Conservation (phyloP, 2,888 invertebrate genomes). For the Zelleria hepariella region DNA sequence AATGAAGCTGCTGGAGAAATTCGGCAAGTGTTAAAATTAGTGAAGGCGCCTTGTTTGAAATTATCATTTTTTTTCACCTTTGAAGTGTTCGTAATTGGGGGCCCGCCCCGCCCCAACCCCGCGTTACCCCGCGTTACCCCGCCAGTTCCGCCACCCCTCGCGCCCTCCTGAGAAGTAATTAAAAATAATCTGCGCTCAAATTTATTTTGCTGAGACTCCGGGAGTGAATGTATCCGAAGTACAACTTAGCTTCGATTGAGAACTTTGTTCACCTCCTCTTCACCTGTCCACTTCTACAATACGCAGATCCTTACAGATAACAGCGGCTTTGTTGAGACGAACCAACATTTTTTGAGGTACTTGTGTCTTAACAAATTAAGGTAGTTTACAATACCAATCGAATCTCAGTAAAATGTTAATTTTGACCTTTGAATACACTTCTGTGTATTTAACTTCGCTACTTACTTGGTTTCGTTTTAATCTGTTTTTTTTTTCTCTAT, state of each 20-base stretch:
- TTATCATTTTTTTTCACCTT: constrained; percentile 8
- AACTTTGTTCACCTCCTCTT: too few relatives aligned
- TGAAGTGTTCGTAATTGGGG: constrained; percentile 25
- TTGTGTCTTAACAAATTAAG: too few relatives aligned
- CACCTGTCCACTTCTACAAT: not conserved
- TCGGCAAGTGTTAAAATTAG: not conserved
- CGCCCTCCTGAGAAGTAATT: constrained; percentile 22
- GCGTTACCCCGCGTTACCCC: too few relatives aligned
- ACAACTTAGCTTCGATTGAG: too few relatives aligned
- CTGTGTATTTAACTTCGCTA: too few relatives aligned
- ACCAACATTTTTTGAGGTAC: too few relatives aligned
- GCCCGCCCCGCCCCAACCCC: not conserved
- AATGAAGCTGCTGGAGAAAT: not conserved
- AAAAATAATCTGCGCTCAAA: constrained; percentile 23
- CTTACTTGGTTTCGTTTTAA: too few relatives aligned
- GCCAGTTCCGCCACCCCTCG: not conserved
- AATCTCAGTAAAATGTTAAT: too few relatives aligned
- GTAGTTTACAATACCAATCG: too few relatives aligned
- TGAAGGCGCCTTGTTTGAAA: not conserved
- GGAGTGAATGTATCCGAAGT: not conserved
- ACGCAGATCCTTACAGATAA: not conserved
- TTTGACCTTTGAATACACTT: too few relatives aligned
- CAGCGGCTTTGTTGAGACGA: not conserved
- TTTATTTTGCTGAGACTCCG: constrained; percentile 20
- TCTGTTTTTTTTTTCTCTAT: too few relatives aligned